Conservation (phyloP, 2,113 vertebrate genomes). For the Marcusenius ussheri region DNA sequence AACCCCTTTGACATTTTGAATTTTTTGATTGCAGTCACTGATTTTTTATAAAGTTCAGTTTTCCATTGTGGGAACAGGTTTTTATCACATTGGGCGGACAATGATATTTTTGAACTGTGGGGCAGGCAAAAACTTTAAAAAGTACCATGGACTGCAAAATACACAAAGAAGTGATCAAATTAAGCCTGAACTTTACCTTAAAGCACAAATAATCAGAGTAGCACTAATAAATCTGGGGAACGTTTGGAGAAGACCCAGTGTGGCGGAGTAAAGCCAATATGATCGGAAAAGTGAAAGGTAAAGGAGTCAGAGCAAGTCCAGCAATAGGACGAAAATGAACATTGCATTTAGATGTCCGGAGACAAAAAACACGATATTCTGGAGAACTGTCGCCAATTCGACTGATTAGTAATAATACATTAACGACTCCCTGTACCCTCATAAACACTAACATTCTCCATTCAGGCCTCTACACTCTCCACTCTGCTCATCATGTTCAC, state of each 20-base stretch:
- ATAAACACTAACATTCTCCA: not conserved
- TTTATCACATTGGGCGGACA: not conserved
- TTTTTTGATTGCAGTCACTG: not conserved
- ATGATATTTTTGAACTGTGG: not conserved
- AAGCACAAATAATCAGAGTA: not conserved
- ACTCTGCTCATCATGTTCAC: not conserved
- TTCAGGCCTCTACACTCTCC: not conserved
- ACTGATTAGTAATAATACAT: not conserved
- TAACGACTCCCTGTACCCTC: not conserved
- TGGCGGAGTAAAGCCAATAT: not conserved
- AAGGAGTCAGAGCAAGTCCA: not conserved
- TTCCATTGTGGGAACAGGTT: not conserved
- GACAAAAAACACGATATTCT: not conserved
- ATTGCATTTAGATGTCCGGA: not conserved
- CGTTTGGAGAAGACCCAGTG: not conserved
- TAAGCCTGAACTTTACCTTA: not conserved
- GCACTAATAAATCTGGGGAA: not conserved
- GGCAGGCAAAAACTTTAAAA: not conserved
- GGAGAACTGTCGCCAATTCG: not conserved
- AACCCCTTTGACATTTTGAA: not conserved
- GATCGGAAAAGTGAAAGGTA: not conserved
- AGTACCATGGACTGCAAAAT: not conserved
- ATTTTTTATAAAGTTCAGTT: not conserved
- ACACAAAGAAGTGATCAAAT: not conserved
- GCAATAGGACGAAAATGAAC: not conserved